These are phyloP conservation scores for Palythoa heliodiscus DNA, from an alignment of 92 coral and sea anemone species.

Conservation along the genomic window DNA sequence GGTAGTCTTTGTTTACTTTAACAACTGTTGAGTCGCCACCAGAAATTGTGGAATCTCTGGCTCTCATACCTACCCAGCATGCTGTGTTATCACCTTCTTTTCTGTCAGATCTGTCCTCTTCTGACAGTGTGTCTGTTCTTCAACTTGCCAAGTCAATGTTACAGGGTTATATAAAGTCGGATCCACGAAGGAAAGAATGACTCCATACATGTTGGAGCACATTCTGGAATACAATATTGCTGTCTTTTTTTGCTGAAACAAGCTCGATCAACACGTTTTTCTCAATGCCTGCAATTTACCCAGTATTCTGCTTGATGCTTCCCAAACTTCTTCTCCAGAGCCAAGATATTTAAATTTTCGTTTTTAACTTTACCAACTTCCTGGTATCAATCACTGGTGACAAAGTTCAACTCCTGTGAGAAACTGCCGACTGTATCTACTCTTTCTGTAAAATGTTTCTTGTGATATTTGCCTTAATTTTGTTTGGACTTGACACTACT, in stretches of 20 bases:
- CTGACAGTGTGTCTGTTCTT: no score
- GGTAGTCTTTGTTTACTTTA: no score
- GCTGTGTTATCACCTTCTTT: neutral
- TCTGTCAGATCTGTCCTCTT: neutral
- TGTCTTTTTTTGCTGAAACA: no score
- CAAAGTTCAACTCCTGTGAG: neutral
- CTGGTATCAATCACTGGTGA: neutral
- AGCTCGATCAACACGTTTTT: neutral
- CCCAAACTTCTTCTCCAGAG: constrained; percentile 1
- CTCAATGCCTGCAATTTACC: neutral
- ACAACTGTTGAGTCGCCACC: no score
- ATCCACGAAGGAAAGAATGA: no score
- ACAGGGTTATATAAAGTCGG: no score
- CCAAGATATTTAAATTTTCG: neutral
- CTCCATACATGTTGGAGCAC: no score
- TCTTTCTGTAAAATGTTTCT: neutral
- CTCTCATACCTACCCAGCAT: constrained; percentile 21
- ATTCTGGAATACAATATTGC: no score
- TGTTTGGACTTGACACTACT: neutral
- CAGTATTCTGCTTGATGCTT: neutral
- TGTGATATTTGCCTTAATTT: neutral
- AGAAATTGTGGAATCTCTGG: neutral
- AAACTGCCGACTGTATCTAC: neutral
- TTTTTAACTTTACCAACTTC: neutral
- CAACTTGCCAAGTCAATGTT: no score